These are phyloP conservation scores for Leucophora obtusa DNA, from an alignment of 2,888 invertebrate species.

Conservation along the genomic window DNA sequence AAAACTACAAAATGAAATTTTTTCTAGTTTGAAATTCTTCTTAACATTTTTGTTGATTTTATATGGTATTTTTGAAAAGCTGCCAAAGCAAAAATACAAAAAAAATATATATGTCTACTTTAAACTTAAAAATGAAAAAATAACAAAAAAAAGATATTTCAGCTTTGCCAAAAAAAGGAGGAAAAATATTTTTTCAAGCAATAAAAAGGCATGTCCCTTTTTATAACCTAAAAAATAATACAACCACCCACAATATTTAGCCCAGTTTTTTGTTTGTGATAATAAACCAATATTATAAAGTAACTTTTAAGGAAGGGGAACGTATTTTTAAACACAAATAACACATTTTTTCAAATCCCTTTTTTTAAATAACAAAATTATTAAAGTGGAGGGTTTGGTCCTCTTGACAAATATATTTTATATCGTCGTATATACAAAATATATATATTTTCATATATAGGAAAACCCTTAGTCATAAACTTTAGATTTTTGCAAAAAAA, in stretches of 20 bases:
- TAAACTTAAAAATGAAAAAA: slow-evolving; percentile 31
- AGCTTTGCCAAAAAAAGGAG: slow-evolving; percentile 53
- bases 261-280: slow-evolving; percentile 42
- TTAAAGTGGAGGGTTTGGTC: slow-evolving; percentile 22
- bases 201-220: slow-evolving; percentile 61
- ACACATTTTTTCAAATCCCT: slow-evolving; percentile 34
- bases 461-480: slow-evolving; percentile 46
- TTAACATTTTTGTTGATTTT: slow-evolving; percentile 57
- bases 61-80: slow-evolving; percentile 63
- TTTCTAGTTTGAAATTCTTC: slow-evolving; percentile 60
- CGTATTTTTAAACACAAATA: slow-evolving; percentile 17
- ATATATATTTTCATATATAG: background rate
- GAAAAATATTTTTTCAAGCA: slow-evolving; percentile 52
- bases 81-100: slow-evolving; percentile 57
- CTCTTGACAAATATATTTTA: slow-evolving; percentile 25
- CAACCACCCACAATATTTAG: slow-evolving; percentile 56
- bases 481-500: slow-evolving; percentile 48
- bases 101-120: slow-evolving; percentile 27
- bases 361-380: slow-evolving; percentile 39
- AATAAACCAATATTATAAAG: slow-evolving; percentile 38
- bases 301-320: background rate
- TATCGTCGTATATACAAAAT: background rate
- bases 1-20: slow-evolving; percentile 49
- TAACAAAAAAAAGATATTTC: slow-evolving; percentile 45
- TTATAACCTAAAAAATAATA: slow-evolving; percentile 44